phyloP scores from a whole-genome alignment of 2,888 invertebrate genomes.

The Orchesellides sinensis region DNA sequence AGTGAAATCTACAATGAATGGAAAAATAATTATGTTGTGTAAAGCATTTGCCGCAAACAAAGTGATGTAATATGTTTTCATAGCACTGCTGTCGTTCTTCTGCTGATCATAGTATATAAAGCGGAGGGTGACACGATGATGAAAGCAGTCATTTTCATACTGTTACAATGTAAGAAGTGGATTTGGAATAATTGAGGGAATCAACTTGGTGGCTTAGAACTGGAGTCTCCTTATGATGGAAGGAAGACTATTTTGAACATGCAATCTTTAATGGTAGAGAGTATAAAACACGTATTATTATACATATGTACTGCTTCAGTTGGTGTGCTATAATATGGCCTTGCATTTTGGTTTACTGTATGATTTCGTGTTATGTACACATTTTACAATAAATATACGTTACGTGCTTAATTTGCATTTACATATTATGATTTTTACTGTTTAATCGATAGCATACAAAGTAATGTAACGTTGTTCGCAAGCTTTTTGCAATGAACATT shows the following conservation, averaged over 20 bases:
- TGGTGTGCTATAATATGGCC: no score
- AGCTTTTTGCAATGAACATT: no score
- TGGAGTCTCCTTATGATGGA: not conserved
- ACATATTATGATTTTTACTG: no score
- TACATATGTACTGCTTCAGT: no score
- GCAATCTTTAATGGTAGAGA: constrained; percentile 22
- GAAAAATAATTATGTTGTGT: not conserved
- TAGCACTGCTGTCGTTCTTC: not conserved
- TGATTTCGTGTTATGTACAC: no score
- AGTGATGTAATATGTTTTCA: not conserved
- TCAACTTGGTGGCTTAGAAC: constrained; percentile 19
- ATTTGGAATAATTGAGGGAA: constrained; percentile 22
- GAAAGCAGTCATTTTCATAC: no score
- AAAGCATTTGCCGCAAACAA: not conserved
- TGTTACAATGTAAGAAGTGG: not conserved
- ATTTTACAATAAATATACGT: not conserved
- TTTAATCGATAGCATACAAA: no score
- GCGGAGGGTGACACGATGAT: no score
- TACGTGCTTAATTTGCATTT: no score
- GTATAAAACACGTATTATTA: no score
- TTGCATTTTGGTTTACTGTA: no score
- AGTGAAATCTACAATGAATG: not conserved
- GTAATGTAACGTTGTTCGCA: no score
- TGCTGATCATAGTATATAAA: not conserved
- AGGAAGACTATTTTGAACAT: constrained; percentile 20